phyloP scores from a whole-genome alignment of 2,888 invertebrate species.

The Rhaphigaster nebulosa region DNA sequence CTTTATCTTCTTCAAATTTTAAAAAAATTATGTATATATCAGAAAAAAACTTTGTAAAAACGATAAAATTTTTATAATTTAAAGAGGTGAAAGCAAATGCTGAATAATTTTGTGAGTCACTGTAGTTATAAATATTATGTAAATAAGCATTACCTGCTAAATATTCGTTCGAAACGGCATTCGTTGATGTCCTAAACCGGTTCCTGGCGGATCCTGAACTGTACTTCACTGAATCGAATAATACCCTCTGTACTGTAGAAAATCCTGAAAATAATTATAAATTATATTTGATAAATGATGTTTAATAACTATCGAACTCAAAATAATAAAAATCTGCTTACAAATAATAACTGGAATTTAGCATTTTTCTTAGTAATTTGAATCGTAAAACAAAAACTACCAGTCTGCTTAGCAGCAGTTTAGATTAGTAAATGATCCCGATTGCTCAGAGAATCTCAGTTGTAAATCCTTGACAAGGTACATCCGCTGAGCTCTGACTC shows the following conservation, averaged over 20 bases:
- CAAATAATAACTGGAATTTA: neutral
- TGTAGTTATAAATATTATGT: no score
- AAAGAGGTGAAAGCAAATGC: no score
- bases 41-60: no score
- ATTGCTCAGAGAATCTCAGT: neutral
- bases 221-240: neutral
- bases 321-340: neutral
- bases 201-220: neutral
- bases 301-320: neutral
- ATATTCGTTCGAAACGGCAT: neutral
- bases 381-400: neutral
- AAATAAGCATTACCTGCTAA: conserved; percentile 28
- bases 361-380: neutral
- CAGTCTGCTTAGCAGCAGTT: neutral
- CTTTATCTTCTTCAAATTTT: no score
- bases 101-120: no score
- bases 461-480: neutral
- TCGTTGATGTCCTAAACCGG: neutral
- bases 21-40: no score
- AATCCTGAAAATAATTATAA: neutral
- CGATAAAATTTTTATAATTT: no score
- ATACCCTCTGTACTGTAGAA: neutral
- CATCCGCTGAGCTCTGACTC: neutral
- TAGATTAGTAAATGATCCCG: neutral
- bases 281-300: neutral